Conservation (phyloP, 1,140 invertebrate genomes). For the Drosophila murphyi region DNA sequence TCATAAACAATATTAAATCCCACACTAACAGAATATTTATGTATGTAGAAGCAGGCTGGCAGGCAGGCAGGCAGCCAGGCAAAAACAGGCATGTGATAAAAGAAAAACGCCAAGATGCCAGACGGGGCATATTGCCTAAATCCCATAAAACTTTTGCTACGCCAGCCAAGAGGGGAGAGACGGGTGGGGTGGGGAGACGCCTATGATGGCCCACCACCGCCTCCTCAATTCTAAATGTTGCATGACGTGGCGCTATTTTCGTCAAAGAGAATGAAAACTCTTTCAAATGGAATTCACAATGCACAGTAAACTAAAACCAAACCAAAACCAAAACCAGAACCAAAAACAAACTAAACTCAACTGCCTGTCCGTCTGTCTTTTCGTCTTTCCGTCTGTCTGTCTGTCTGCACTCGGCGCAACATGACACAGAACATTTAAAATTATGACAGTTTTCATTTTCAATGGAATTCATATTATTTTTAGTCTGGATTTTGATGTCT, state of each 20-base stretch:
- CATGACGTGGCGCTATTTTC: conserved; percentile 77
- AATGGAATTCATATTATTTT: conserved; percentile 48
- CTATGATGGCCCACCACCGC: conserved; percentile 36
- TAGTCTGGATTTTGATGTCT: not conserved
- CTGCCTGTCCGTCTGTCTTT: conserved; percentile 1
- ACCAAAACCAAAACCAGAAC: conserved; percentile 6
- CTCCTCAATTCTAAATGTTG: conserved; percentile 71
- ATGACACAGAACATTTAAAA: conserved; percentile 71
- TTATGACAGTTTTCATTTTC: conserved; percentile 75
- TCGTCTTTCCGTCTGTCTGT: too few species aligned
- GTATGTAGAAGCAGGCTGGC: conserved; percentile 16
- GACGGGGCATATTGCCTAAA: conserved; percentile 50
- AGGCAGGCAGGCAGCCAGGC: conserved; percentile 26
- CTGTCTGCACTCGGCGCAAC: conserved; percentile 57
- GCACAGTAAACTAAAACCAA: conserved; percentile 28
- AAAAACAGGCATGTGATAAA: conserved; percentile 31
- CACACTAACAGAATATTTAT: conserved; percentile 29
- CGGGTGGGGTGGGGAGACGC: not conserved
- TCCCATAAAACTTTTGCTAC: conserved; percentile 63
- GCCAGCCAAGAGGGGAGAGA: conserved; percentile 7
- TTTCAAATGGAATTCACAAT: conserved; percentile 66
- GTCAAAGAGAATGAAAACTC: conserved; percentile 52
- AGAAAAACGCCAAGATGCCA: conserved; percentile 28
- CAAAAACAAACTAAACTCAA: conserved; percentile 18
- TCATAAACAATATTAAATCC: conserved; percentile 81